These are phyloP conservation scores for Chirona hameri DNA, from an alignment of 2,888 invertebrate species.

Conservation along the genomic window DNA sequence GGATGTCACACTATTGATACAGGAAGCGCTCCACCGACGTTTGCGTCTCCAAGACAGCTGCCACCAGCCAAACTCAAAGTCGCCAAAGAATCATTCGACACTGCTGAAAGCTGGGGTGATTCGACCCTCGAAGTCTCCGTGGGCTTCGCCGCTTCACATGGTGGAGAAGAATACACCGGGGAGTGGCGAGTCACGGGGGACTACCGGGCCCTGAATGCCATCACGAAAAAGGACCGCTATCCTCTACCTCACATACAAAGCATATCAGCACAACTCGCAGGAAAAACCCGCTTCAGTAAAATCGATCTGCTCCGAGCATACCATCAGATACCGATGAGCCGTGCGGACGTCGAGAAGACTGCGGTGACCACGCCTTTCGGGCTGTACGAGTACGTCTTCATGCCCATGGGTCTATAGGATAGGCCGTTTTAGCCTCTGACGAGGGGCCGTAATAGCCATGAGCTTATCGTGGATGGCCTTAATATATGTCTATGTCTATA, in stretches of 20 bases:
- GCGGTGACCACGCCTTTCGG: too few species aligned
- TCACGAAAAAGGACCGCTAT: conserved; percentile 4
- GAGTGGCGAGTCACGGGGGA: too few species aligned
- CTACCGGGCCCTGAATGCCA: not conserved
- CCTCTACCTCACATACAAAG: not conserved
- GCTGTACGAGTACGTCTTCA: too few species aligned
- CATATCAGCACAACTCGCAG: too few species aligned
- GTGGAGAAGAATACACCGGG: too few species aligned
- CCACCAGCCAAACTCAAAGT: not conserved
- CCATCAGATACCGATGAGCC: not conserved
- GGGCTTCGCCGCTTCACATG: too few species aligned
- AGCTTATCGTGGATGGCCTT: too few species aligned
- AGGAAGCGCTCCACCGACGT: not conserved
- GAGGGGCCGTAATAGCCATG: too few species aligned
- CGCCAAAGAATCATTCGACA: not conserved
- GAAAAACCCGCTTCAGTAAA: too few species aligned
- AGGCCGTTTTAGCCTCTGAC: too few species aligned
- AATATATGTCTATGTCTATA: too few species aligned
- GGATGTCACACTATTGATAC: not conserved
- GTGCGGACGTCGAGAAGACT: not conserved
- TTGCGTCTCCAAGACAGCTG: not conserved
- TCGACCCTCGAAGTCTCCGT: not conserved
- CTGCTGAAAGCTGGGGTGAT: not conserved
- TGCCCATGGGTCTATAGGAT: not conserved
- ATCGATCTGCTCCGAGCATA: too few species aligned